Conservation (phyloP, 2,797 vertebrate genomes). For the Pseudocheirus occidentalis region DNA sequence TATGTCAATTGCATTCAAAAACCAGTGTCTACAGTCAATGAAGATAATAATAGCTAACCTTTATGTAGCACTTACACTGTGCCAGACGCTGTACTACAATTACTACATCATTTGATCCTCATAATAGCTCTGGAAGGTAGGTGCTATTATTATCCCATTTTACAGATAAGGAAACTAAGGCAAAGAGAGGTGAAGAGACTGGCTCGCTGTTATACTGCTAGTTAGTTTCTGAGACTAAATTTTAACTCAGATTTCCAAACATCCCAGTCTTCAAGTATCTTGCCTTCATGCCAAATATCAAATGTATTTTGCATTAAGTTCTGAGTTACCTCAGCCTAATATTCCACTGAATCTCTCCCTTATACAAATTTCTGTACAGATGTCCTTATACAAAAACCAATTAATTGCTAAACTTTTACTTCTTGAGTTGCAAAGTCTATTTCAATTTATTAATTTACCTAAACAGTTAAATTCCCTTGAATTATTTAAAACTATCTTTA, state of each 20-base stretch:
- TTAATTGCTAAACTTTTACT: neutral
- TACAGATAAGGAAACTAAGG: neutral
- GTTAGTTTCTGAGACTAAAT: neutral
- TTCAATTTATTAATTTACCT: neutral
- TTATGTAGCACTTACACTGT: neutral
- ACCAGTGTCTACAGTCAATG: neutral
- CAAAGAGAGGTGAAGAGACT: neutral
- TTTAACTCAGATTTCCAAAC: neutral
- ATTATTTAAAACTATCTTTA: neutral
- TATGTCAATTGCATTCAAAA: neutral
- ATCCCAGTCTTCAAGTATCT: neutral
- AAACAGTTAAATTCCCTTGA: neutral
- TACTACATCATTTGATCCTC: neutral
- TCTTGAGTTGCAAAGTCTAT: too few relatives aligned
- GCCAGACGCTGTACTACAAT: neutral
- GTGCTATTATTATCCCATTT: neutral
- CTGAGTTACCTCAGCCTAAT: neutral
- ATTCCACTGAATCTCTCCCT: neutral
- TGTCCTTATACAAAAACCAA: too few relatives aligned
- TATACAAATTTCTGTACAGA: neutral
- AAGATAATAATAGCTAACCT: neutral
- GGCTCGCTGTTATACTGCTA: neutral
- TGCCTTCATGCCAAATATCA: neutral
- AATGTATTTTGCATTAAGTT: neutral
- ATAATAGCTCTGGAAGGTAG: neutral